Evolutionary conservation across 2,797 vertebrate genomes (phyloP), one percentile per base, ranked within the genome.

Genomic region (Gallinago solitaria): DNA sequence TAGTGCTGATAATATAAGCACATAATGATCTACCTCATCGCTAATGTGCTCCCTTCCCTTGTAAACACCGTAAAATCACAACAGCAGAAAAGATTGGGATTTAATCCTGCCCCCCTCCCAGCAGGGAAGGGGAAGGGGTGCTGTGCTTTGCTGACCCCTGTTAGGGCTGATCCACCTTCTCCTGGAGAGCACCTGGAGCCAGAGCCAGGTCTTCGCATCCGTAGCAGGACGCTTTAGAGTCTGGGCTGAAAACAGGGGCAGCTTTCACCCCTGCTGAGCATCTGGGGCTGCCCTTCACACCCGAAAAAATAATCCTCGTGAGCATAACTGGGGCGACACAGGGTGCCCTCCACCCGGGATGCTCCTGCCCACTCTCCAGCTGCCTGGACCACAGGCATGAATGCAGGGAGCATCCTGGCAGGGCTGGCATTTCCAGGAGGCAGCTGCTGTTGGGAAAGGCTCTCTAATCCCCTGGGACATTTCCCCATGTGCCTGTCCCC

Each of bases 1-100:
- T 94, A 83, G 47, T 93, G 87, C 89, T 93, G 93, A 48, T 95
- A 91, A 88, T 70, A 84, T 27, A 88, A 88, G 89, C 82, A 67
- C 48, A 56, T 83, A 80, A 90, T 48, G 43, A 93, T 78, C 74
- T 59, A 61, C 83, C 70, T 87, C 68, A 9, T 23, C 5, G 9
- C 75, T 83, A 75, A 59, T 27, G 37, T 69, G 53, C 74, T 94
- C 47, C 83, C 71, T 84, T 74, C 59, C 65, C 82, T 12, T 51
- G 63, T 39, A 54, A 83, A 61, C 81, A 59, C 61, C 37, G 33
- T 47, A 78, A 89, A 95, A 87, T 32, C 73, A 74, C 69, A 80
- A 4, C 41, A 48, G 92, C 83, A 83, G 87, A 50, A 54, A 89
- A 61, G 17, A 39, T 10, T 16, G 64, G 70, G 67, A 37, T 83